Evolutionary conservation across 1,140 invertebrate genomes (phyloP).

Genomic region (Sycophila sp.): DNA sequence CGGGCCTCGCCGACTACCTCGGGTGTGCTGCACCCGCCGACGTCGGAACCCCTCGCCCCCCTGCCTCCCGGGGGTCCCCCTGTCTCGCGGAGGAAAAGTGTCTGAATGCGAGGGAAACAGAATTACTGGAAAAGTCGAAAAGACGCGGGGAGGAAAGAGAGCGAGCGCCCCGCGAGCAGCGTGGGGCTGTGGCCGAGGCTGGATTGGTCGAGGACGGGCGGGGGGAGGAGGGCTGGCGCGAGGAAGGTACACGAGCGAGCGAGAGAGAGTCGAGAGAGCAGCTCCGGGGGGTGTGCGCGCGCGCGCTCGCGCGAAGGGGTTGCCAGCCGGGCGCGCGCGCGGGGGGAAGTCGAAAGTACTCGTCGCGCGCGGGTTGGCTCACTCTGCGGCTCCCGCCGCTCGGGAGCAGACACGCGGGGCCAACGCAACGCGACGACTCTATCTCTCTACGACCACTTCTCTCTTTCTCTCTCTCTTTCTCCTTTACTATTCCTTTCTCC

Average conservation of each 20-base stretch:
- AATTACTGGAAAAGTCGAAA: slow-evolving; percentile 14
- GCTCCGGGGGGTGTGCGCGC: too few species aligned
- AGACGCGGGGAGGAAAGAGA: slow-evolving; percentile 27
- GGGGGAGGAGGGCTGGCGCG: slow-evolving; percentile 17
- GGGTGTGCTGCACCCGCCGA: too few species aligned
- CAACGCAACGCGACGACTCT: slow-evolving; percentile 53
- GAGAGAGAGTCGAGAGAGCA: too few species aligned
- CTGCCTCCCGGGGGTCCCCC: too few species aligned
- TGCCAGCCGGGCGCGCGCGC: slow-evolving; percentile 10
- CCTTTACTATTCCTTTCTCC: slow-evolving; percentile 41
- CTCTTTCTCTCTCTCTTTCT: slow-evolving; percentile 41
- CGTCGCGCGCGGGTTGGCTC: slow-evolving; percentile 55
- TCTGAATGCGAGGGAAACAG: slow-evolving; percentile 7
- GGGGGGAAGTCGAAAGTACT: slow-evolving; percentile 17
- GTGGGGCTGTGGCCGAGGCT: slow-evolving; percentile 14
- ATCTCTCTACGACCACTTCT: too few species aligned
- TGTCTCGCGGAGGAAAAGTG: too few species aligned
- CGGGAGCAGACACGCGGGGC: slow-evolving; percentile 68
- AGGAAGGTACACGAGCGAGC: slow-evolving; percentile 30
- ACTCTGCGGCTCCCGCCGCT: slow-evolving; percentile 69
- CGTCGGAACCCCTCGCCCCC: too few species aligned
- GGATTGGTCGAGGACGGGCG: slow-evolving; percentile 5
- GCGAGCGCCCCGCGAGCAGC: too few species aligned
- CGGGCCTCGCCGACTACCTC: too few species aligned
- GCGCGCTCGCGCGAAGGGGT: neutral